Conservation (phyloP, 2,888 invertebrate species). For the Eilema sororculum region DNA sequence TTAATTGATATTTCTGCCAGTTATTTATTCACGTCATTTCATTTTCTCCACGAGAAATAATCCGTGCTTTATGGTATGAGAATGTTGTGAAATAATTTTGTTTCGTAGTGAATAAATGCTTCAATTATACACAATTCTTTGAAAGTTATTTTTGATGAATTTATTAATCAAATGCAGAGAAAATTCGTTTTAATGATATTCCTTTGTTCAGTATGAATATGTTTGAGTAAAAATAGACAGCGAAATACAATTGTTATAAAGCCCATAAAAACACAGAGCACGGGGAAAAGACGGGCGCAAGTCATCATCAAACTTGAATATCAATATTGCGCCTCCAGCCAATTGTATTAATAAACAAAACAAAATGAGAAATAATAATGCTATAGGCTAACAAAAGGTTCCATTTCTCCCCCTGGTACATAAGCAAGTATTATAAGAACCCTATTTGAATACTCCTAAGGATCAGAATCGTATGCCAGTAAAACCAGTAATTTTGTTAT, state of each 20-base stretch:
- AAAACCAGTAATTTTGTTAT: conserved; percentile 86
- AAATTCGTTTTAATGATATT: not conserved
- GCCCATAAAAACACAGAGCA: conserved; percentile 81
- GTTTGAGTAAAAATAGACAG: conserved; percentile 56
- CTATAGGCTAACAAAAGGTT: conserved; percentile 87
- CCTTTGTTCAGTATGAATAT: not conserved
- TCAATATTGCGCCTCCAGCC: conserved; percentile 87
- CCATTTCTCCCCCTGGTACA: conserved; percentile 85
- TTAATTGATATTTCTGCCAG: conserved; percentile 88
- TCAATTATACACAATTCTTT: conserved; percentile 6
- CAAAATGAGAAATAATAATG: conserved; percentile 88
- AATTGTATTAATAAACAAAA: conserved; percentile 88
- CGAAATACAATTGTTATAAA: conserved; percentile 76
- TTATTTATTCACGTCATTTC: conserved; percentile 87
- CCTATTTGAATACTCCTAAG: conserved; percentile 73
- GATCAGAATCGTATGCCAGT: conserved; percentile 74
- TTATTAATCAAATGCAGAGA: not conserved
- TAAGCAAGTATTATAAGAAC: conserved; percentile 72
- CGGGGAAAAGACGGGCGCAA: conserved; percentile 78
- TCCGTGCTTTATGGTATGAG: conserved; percentile 74
- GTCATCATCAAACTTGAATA: conserved; percentile 87
- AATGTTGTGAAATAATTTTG: conserved; percentile 42
- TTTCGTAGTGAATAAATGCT: conserved; percentile 34
- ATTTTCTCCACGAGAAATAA: conserved; percentile 79
- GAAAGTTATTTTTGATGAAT: not conserved